Percentiles rank a stretch among this genome's conserved stretches.
These are phyloP conservation scores for Drosophila pseudotalamancana DNA, from an alignment of 2,888 invertebrate species.

Conservation along the genomic window DNA sequence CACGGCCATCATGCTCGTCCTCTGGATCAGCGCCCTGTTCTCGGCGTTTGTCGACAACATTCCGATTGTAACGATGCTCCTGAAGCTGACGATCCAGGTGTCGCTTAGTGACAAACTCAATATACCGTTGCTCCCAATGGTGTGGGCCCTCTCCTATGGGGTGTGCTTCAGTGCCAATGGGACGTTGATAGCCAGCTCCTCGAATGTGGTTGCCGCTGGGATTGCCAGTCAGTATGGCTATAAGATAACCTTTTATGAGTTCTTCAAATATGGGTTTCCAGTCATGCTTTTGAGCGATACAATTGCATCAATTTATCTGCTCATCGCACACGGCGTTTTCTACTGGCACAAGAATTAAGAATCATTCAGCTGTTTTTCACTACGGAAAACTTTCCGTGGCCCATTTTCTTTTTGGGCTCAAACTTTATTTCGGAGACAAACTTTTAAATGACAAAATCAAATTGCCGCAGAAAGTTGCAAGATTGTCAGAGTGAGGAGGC, in stretches of 20 bases:
- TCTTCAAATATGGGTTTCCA: slow-evolving; percentile 93
- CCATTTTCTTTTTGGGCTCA: slow-evolving; percentile 32
- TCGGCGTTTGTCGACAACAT: slow-evolving; percentile 97
- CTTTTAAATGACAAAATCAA: slow-evolving; percentile 69
- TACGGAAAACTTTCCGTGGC: slow-evolving; percentile 36
- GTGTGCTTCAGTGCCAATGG: slow-evolving; percentile 97
- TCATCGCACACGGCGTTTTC: slow-evolving; percentile 89
- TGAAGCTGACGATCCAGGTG: slow-evolving; percentile 89
- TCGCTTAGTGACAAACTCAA: slow-evolving; percentile 88
- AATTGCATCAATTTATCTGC: slow-evolving; percentile 88
- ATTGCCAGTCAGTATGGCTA: slow-evolving; percentile 96
- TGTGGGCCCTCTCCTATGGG: slow-evolving; percentile 94
- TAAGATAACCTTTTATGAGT: slow-evolving; percentile 91
- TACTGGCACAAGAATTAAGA: slow-evolving; percentile 86
- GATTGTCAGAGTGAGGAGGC: background rate
- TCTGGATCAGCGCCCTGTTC: slow-evolving; percentile 92
- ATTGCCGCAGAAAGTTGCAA: slow-evolving; percentile 26
- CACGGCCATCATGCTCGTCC: slow-evolving; percentile 90
- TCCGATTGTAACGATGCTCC: slow-evolving; percentile 96
- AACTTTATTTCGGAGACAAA: slow-evolving; percentile 61
- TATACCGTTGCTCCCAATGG: slow-evolving; percentile 91
- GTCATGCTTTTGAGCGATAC: slow-evolving; percentile 89
- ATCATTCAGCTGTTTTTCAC: background rate
- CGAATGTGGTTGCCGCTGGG: slow-evolving; percentile 96
- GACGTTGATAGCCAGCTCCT: slow-evolving; percentile 94